These are phyloP conservation scores for Flexamia atlantica DNA, from an alignment of 2,888 invertebrate species.

Conservation along the genomic window DNA sequence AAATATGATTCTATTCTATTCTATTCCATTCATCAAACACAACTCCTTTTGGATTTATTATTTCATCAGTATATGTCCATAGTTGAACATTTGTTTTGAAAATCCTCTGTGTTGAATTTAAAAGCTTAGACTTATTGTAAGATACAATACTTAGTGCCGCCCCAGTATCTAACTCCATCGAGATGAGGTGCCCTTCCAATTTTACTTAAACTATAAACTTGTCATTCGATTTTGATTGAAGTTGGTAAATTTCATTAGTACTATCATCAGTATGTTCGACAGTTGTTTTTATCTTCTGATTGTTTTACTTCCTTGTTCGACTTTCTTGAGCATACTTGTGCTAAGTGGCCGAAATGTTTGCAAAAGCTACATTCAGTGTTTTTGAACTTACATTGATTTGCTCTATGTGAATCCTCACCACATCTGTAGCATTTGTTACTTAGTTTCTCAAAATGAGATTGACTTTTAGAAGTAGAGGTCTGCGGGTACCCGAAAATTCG, in stretches of 20 bases:
- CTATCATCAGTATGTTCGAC: neutral
- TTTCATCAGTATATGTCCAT: constrained; percentile 58
- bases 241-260: constrained; percentile 26
- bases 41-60: constrained; percentile 39
- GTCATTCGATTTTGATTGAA: constrained; percentile 23
- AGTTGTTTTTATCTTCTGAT: constrained; percentile 36
- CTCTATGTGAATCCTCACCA: constrained; percentile 30
- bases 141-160: constrained; percentile 45
- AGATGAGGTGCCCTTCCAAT: neutral
- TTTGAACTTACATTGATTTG: constrained; percentile 41
- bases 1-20: too few species aligned
- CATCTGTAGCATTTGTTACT: constrained; percentile 29
- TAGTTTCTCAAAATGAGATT: constrained; percentile 35
- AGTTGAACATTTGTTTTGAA: constrained; percentile 45
- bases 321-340: constrained; percentile 30
- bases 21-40: neutral
- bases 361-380: constrained; percentile 26
- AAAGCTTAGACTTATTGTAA: constrained; percentile 18
- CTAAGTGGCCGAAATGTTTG: constrained; percentile 32
- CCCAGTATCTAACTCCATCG: constrained; percentile 31
- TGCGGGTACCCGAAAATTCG: too few species aligned
- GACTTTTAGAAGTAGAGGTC: neutral
- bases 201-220: constrained; percentile 43
- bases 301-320: constrained; percentile 22
- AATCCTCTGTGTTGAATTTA: constrained; percentile 24